Evolutionary conservation across 2,113 vertebrate genomes (phyloP).

Genomic region (Myotis davidii): DNA sequence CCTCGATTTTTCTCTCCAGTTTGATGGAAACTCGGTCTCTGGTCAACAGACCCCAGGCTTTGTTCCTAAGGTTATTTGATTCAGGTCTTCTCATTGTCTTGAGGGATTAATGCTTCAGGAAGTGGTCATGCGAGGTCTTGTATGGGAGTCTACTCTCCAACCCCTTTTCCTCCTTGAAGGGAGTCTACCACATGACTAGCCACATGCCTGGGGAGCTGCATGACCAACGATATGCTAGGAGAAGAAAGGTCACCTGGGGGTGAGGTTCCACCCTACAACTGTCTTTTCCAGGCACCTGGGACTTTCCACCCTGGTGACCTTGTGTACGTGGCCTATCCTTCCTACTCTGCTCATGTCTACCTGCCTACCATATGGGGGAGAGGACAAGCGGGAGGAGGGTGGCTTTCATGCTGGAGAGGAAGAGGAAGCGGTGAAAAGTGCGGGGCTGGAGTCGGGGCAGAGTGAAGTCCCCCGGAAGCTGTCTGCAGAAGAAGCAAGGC

Average conservation of each 20-base stretch:
- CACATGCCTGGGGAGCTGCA: background rate
- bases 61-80: background rate
- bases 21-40: background rate
- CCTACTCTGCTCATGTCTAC: background rate
- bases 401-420: background rate
- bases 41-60: background rate
- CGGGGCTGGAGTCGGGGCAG: background rate
- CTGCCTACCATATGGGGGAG: background rate
- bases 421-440: background rate
- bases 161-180: background rate
- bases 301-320: background rate
- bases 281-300: background rate
- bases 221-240: background rate
- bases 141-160: no score
- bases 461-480: background rate
- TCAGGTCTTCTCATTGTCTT: background rate
- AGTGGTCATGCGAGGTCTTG: background rate
- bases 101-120: background rate
- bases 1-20: background rate
- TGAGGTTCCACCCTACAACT: background rate
- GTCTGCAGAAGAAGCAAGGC: background rate
- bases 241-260: background rate
- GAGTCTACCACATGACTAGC: background rate
- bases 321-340: background rate
- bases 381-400: background rate